Conservation (phyloP, 2,888 invertebrate genomes). For the Melanotus villosus region DNA sequence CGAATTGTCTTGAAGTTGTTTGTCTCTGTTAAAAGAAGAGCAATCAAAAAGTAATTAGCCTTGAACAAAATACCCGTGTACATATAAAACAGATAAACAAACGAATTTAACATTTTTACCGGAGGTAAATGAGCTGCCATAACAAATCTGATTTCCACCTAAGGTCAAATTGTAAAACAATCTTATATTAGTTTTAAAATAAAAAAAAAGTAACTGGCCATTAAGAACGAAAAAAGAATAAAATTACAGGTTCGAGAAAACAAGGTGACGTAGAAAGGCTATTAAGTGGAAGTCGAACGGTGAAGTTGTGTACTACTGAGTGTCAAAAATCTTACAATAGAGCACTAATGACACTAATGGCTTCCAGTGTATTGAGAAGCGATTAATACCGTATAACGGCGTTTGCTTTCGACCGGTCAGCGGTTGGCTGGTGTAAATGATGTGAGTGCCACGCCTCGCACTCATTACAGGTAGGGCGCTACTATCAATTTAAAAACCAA, state of each 20-base stretch:
- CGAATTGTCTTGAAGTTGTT: constrained; percentile 30
- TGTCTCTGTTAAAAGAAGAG: constrained; percentile 41
- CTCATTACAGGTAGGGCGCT: constrained; percentile 68
- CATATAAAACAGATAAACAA: constrained; percentile 21
- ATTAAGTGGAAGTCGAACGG: constrained; percentile 29
- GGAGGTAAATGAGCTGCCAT: constrained; percentile 38
- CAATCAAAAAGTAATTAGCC: constrained; percentile 58
- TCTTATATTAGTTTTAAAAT: neutral
- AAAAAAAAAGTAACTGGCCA: too few relatives aligned
- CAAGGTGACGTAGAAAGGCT: constrained; percentile 33
- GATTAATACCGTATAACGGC: constrained; percentile 62
- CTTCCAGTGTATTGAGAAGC: constrained; percentile 65
- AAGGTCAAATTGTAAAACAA: neutral
- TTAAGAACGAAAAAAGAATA: too few relatives aligned
- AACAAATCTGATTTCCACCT: constrained; percentile 37
- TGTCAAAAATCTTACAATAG: constrained; percentile 58
- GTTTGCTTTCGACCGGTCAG: constrained; percentile 63
- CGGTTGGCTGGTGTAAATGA: constrained; percentile 69
- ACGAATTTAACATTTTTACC: constrained; percentile 43
- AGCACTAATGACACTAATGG: constrained; percentile 63
- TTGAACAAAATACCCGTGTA: constrained; percentile 49
- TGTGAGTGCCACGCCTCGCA: constrained; percentile 66
- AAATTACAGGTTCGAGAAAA: neutral
- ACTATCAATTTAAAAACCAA: constrained; percentile 69
- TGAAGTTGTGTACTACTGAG: constrained; percentile 52